Percentiles rank a stretch among this genome's conserved stretches.
phyloP scores from a whole-genome alignment of 2,113 vertebrate species.

The Lycocorax pyrrhopterus region DNA sequence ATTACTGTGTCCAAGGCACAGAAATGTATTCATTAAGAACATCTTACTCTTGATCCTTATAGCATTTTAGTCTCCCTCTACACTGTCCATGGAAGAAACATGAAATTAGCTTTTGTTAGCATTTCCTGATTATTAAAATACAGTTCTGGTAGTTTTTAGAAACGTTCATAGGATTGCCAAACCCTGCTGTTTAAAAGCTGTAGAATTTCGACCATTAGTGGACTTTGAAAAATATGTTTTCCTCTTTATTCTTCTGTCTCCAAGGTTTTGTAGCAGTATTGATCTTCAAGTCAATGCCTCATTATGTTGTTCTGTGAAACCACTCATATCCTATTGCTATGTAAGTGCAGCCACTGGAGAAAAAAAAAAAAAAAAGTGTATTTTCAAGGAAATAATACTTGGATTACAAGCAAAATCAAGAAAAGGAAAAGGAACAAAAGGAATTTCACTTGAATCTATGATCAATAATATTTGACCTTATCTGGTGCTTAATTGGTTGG shows the following conservation, averaged over 20 bases:
- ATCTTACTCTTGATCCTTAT: neutral
- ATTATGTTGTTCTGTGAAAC: constrained; percentile 57
- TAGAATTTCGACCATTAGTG: constrained; percentile 30
- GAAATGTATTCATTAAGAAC: neutral
- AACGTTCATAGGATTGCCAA: neutral
- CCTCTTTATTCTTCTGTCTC: constrained; percentile 22
- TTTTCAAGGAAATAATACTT: constrained; percentile 60
- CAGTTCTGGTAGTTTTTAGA: neutral
- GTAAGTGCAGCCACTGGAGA: constrained; percentile 5
- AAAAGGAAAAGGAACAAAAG: constrained; percentile 31
- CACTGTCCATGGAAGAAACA: neutral
- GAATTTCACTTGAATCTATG: constrained; percentile 58
- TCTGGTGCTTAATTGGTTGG: constrained; percentile 69
- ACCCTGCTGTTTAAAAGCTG: constrained; percentile 33
- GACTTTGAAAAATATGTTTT: constrained; percentile 38
- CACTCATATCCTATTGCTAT: constrained; percentile 49
- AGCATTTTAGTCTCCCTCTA: neutral
- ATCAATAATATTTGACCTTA: constrained; percentile 76
- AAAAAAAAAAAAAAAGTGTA: neutral
- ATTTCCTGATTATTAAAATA: neutral
- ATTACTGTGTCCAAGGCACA: neutral
- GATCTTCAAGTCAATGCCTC: constrained; percentile 67
- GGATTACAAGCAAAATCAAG: constrained; percentile 58
- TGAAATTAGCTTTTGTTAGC: neutral
- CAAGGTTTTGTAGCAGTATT: constrained; percentile 59